Base-by-base conservation (phyloP, 2,797 vertebrate species). In the Coranthus polyacanthus region DNA sequence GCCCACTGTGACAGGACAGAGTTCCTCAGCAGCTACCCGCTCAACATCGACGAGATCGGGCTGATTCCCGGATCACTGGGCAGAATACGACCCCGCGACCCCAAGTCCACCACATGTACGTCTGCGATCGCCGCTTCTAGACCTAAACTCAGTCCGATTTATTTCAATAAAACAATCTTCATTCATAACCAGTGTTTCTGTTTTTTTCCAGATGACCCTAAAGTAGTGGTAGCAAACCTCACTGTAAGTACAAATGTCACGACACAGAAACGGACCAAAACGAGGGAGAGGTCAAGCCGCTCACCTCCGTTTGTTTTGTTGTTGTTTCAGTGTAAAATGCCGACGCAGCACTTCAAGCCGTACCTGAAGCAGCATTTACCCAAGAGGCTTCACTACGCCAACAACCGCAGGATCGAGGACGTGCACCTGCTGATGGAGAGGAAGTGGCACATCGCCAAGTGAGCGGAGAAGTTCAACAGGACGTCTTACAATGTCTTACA, bases 331-430 rank as follows among this genome's bases (percentile, higher is more conserved):
- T 99, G 98, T 79, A 98, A 96, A 87, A 97, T 94, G 79, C 92
- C 95, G 24, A 94, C 94, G 51, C 98, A 99, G 92, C 98, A 98
- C 90, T 99, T 99, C 82, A 98, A 96, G 74, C 95, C 97, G 2
- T 99, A 98, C 81, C 79, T 98, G 90, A 99, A 99, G 47, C 95
- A 96, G 45, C 93, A 99, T 70, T 93, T 99, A 45, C 98, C 98
- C 52, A 99, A 99, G 78, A 95, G 98, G 22, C 91, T 99, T 68
- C 98, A 99, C 90, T 99, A 99, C 0, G 96, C 96, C 70, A 95
- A 97, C 92, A 98, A 99, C 92, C 90, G 96, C 42, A 93, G 98
- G 79, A 99, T 99, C 1, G 98, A 99, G 76, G 96, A 98, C 26
- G 93, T 99, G 15, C 98, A 99, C 73, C 90, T 99, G 65, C 49